Conservation (phyloP, 2,113 vertebrate species). For the Setophaga coronata region DNA sequence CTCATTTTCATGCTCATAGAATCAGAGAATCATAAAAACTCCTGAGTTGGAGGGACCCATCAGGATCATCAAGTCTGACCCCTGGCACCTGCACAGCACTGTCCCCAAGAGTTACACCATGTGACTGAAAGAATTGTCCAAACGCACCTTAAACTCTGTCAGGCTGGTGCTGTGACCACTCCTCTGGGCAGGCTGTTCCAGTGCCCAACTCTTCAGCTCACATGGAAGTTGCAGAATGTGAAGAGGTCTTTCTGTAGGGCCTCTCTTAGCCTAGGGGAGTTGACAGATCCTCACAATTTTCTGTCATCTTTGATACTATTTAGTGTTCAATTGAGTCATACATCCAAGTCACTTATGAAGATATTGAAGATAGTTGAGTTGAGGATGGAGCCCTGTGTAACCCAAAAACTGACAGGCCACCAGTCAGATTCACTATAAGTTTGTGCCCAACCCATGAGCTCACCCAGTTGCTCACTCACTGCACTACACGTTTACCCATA, state of each 20-base stretch:
- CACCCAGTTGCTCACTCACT: neutral
- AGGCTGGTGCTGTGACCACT: neutral
- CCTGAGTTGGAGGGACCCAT: neutral
- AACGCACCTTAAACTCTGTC: neutral
- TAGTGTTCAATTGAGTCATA: fast-evolving
- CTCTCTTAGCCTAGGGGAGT: neutral
- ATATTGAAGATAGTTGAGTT: neutral
- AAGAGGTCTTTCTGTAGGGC: neutral
- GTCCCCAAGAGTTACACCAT: neutral
- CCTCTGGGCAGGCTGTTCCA: neutral
- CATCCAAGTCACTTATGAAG: neutral
- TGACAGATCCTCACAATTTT: neutral
- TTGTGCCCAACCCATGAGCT: neutral
- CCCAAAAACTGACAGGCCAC: neutral
- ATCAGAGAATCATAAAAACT: neutral
- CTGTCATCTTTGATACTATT: neutral
- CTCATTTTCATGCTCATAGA: neutral
- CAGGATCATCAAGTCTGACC: neutral
- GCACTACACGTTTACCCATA: fast-evolving
- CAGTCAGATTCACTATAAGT: fast-evolving
- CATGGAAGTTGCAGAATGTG: no score
- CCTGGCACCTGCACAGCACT: no score
- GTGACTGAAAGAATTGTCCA: neutral
- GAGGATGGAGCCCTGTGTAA: neutral
- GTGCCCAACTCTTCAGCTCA: neutral